Evolutionary conservation across 2,797 vertebrate genomes (phyloP).

Genomic region (Poeciliopsis infans): DNA sequence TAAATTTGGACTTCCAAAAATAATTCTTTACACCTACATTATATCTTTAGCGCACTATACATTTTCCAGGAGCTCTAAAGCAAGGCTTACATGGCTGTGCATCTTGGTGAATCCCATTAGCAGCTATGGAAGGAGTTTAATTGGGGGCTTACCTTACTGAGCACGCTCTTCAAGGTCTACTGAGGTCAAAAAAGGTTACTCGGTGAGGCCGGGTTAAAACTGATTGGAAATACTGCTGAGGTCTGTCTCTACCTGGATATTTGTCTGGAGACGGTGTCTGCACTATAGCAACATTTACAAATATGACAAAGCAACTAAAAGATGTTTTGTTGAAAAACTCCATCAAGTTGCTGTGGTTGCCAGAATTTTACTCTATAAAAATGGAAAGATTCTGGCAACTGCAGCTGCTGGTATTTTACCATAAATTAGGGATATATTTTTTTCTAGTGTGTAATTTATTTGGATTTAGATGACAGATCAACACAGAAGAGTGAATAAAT

Average conservation of each 20-base stretch:
- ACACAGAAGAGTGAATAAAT: neutral
- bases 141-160: conserved; percentile 67
- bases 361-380: no score
- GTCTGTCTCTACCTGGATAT: conserved; percentile 20
- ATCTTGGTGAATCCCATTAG: conserved; percentile 74
- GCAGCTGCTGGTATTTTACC: no score
- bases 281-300: neutral
- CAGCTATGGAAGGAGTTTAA: conserved; percentile 71
- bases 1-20: neutral
- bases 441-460: neutral
- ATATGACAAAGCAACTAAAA: neutral
- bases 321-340: neutral
- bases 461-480: neutral
- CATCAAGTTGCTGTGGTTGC: neutral
- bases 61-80: conserved; percentile 31
- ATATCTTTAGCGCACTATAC: conserved; percentile 1
- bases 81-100: conserved; percentile 55
- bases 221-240: conserved; percentile 38
- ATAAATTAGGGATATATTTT: no score
- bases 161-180: conserved; percentile 44
- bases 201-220: conserved; percentile 51
- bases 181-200: conserved; percentile 48
- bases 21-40: neutral
- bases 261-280: neutral
- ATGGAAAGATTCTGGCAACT: no score